Percentiles rank a stretch among this genome's conserved stretches.
Conservation (phyloP, 2,888 invertebrate species). For the Operophtera brumata region DNA sequence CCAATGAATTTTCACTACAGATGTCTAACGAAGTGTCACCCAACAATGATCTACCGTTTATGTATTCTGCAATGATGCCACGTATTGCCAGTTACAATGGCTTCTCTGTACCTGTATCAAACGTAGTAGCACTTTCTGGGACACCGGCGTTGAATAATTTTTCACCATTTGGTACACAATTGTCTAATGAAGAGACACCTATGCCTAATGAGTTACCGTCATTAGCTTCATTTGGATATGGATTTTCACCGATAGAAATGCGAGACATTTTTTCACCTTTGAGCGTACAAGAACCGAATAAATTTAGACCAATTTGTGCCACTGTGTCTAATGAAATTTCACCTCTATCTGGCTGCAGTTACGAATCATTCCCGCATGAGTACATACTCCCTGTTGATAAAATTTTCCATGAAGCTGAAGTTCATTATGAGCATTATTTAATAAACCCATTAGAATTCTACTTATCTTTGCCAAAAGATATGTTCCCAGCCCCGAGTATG, state of each 20-base stretch:
- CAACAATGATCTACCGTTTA: conserved; percentile 1
- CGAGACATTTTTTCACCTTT: conserved; percentile 8
- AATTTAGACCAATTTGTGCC: conserved; percentile 11
- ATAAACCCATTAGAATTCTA: conserved; percentile 47
- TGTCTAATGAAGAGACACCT: conserved; percentile 1
- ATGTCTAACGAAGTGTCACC: conserved; percentile 4
- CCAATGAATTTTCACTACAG: conserved; percentile 17
- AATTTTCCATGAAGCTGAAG: conserved; percentile 7
- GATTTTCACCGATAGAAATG: conserved; percentile 1
- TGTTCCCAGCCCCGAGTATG: conserved; percentile 58
- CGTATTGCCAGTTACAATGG: conserved; percentile 1
- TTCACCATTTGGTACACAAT: neutral
- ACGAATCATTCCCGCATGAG: conserved; percentile 15
- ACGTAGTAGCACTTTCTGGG: conserved; percentile 2
- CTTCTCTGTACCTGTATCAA: neutral
- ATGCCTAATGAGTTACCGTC: conserved; percentile 1
- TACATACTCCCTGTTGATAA: conserved; percentile 11
- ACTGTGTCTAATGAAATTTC: conserved; percentile 7
- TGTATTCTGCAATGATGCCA: conserved; percentile 10
- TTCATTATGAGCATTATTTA: neutral
- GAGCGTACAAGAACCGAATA: conserved; percentile 7
- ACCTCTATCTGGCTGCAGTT: conserved; percentile 12
- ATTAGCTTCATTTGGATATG: conserved; percentile 5
- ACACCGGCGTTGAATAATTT: neutral
- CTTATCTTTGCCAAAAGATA: conserved; percentile 48